Evolutionary conservation across 2,113 vertebrate species (phyloP).

Genomic region (human): DNA sequence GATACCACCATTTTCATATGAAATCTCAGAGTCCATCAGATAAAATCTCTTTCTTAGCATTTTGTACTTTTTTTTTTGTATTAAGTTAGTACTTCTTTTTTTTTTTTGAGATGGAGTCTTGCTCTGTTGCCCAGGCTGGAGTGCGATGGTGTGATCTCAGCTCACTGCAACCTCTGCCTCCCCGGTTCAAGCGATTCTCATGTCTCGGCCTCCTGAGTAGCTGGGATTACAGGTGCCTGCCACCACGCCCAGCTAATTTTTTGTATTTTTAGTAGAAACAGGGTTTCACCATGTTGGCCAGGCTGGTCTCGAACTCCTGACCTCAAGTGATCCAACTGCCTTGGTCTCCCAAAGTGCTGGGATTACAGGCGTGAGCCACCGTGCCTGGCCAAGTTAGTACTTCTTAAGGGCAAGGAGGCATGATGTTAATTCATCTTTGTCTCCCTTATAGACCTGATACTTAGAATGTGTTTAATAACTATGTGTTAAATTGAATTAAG

Average conservation of each 20-base stretch:
- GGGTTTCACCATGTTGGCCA: not conserved
- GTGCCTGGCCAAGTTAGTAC: not conserved
- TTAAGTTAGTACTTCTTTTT: not conserved
- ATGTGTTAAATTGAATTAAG: constrained; percentile 22
- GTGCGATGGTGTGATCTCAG: not conserved
- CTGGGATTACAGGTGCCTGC: not conserved
- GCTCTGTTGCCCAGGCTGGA: not conserved
- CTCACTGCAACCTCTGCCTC: not conserved
- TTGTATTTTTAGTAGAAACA: not conserved
- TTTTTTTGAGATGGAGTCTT: not conserved
- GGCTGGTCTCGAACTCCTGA: not conserved
- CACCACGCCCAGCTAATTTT: not conserved
- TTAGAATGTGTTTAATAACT: constrained; percentile 9
- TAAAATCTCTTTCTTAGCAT: not conserved
- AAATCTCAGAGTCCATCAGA: constrained; percentile 11
- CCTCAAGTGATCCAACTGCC: not conserved
- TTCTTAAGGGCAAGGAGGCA: not conserved
- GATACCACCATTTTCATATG: not conserved
- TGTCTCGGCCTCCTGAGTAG: not conserved
- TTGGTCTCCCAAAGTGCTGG: not conserved
- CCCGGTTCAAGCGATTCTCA: not conserved
- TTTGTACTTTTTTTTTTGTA: constrained; percentile 32
- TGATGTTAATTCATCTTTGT: constrained; percentile 17
- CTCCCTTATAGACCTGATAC: not conserved
- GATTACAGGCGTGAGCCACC: not conserved